These are phyloP conservation scores for Brachirus orientalis DNA, from an alignment of 2,113 vertebrate species.

Conservation along the genomic window DNA sequence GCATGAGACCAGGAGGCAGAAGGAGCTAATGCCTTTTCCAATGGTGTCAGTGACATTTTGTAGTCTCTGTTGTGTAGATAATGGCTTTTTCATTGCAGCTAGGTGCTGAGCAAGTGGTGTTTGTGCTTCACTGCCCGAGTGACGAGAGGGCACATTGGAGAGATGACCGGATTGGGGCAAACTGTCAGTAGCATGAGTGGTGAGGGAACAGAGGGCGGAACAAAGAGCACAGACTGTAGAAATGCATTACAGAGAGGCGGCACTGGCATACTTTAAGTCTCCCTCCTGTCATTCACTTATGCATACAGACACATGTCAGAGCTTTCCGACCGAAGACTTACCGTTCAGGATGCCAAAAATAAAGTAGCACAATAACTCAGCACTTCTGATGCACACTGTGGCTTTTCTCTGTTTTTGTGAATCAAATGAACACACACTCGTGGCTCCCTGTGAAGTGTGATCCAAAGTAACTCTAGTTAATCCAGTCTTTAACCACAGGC, in stretches of 20 bases:
- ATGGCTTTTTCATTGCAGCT: conserved; percentile 46
- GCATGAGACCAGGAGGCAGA: conserved; percentile 25
- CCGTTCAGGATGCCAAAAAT: conserved; percentile 8
- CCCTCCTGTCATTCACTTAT: not conserved
- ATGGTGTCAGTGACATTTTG: conserved; percentile 34
- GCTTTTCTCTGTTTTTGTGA: not conserved
- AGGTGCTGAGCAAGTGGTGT: conserved; percentile 44
- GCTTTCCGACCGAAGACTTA: conserved; percentile 8
- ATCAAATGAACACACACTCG: not conserved
- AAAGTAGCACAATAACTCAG: conserved; percentile 15
- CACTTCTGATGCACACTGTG: not conserved
- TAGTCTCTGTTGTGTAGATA: conserved; percentile 45
- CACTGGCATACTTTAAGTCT: not conserved
- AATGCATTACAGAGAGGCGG: not conserved
- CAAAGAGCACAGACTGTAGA: conserved; percentile 3
- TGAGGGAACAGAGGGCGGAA: conserved; percentile 8
- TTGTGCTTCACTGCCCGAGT: conserved; percentile 47
- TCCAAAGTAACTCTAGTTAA: conserved; percentile 4
- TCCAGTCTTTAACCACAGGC: conserved; percentile 5
- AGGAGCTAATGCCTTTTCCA: conserved; percentile 41
- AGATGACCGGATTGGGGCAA: not conserved
- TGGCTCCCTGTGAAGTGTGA: not conserved
- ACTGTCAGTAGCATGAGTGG: conserved; percentile 1
- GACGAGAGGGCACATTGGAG: conserved; percentile 22
- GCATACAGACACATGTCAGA: conserved; percentile 2